Conservation (phyloP, 2,113 vertebrate species). For the Zapus hudsonius region DNA sequence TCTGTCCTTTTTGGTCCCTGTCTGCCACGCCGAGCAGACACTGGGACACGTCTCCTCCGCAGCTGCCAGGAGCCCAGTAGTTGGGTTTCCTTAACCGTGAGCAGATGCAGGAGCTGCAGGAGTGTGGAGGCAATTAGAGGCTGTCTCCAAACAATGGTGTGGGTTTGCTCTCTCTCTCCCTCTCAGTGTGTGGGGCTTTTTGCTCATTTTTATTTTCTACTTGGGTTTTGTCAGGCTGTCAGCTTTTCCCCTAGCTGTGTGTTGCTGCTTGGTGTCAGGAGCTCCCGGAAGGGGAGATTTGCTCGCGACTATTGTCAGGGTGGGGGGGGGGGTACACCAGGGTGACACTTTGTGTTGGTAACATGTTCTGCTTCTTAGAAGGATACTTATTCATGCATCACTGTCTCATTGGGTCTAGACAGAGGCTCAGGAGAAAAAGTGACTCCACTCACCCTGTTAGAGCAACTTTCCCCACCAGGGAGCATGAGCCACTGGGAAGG, state of each 20-base stretch:
- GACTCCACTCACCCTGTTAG: not conserved
- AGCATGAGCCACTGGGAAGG: too few relatives aligned
- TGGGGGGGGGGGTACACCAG: not conserved
- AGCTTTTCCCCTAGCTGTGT: conserved; percentile 1
- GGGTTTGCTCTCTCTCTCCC: conserved; percentile 56
- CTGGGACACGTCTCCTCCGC: not conserved
- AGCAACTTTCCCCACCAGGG: not conserved
- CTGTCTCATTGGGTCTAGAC: not conserved
- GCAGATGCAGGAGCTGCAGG: conserved; percentile 52
- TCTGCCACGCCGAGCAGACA: not conserved
- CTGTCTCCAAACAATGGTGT: conserved; percentile 59
- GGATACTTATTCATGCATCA: not conserved
- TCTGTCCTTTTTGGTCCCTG: not conserved
- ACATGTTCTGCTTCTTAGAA: not conserved
- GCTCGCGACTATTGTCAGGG: conserved; percentile 40
- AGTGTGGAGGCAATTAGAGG: conserved; percentile 51
- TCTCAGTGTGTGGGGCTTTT: conserved; percentile 44
- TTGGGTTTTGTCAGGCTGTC: conserved; percentile 55
- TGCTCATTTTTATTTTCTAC: conserved; percentile 70
- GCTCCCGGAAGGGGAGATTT: conserved; percentile 3
- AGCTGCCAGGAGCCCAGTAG: conserved; percentile 1
- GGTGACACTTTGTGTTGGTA: not conserved
- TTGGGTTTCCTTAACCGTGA: conserved; percentile 52
- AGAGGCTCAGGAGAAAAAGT: conserved; percentile 28
- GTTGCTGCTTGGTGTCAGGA: conserved; percentile 40